phyloP scores from a whole-genome alignment of 1,140 invertebrate genomes.

The Drosophila mojavensis region DNA sequence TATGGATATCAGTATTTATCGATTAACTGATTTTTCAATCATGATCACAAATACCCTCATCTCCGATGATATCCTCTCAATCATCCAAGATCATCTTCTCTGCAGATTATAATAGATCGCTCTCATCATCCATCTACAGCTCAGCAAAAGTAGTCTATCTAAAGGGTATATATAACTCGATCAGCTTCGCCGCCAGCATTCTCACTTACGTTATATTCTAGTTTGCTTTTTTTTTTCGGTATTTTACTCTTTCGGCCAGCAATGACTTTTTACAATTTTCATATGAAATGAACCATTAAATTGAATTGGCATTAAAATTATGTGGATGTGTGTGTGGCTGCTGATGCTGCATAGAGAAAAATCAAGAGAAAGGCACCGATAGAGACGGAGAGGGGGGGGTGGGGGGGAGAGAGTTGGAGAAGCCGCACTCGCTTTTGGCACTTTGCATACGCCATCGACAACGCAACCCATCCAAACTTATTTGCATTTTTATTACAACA shows the following conservation, averaged over 20 bases:
- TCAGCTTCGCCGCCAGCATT: background rate
- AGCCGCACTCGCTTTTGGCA: conserved; percentile 67
- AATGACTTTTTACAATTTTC: conserved; percentile 83
- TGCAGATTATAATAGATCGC: no score
- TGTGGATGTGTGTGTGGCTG: conserved; percentile 54
- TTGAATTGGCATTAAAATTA: conserved; percentile 83
- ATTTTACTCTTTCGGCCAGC: conserved; percentile 69
- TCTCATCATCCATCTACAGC: background rate
- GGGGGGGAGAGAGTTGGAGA: background rate
- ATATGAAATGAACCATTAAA: conserved; percentile 83
- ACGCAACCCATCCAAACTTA: conserved; percentile 73
- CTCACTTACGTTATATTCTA: conserved; percentile 25
- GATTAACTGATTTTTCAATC: no score
- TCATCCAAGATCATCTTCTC: no score
- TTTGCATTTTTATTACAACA: conserved; percentile 83
- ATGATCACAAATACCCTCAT: no score
- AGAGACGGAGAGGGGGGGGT: background rate
- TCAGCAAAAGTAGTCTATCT: background rate
- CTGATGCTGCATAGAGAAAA: conserved; percentile 28
- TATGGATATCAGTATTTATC: no score
- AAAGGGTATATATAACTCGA: conserved; percentile 3
- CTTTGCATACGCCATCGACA: conserved; percentile 73
- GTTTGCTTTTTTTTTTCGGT: conserved; percentile 35
- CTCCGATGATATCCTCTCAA: no score
- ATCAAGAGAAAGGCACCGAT: conserved; percentile 18